Evolutionary conservation across 2,888 invertebrate genomes (phyloP).

Genomic region (Nipponacmea schrenckii): DNA sequence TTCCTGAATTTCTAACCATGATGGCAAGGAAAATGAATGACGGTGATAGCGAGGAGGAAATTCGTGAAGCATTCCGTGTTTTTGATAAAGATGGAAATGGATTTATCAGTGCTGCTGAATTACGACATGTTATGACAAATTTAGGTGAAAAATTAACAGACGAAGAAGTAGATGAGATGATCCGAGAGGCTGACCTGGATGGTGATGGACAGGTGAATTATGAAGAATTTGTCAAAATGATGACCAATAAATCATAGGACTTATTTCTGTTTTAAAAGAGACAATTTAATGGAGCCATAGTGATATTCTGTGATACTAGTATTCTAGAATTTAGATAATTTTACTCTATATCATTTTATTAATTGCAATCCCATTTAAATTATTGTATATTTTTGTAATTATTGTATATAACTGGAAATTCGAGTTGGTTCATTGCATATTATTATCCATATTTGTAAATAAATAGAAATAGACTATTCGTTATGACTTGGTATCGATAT

Average conservation of each 20-base stretch:
- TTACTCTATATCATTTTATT: too few relatives aligned
- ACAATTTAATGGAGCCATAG: too few relatives aligned
- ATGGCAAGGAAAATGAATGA: conserved; percentile 99
- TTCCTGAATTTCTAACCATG: conserved; percentile 99
- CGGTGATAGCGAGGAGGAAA: conserved; percentile 94
- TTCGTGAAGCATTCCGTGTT: conserved; percentile 96
- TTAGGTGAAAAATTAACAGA: conserved; percentile 98
- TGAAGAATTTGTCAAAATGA: conserved; percentile 73
- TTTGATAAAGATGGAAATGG: conserved; percentile 99
- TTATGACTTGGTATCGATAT: too few relatives aligned
- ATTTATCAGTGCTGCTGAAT: conserved; percentile 96
- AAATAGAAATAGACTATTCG: too few relatives aligned
- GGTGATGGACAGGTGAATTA: conserved; percentile 99
- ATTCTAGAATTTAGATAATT: too few relatives aligned
- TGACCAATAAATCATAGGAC: background rate
- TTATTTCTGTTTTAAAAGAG: too few relatives aligned
- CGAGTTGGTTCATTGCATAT: too few relatives aligned
- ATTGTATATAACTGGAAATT: too few relatives aligned
- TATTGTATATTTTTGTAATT: too few relatives aligned
- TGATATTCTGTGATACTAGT: too few relatives aligned
- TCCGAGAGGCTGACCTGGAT: conserved; percentile 97
- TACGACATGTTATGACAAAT: conserved; percentile 99
- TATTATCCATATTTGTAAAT: too few relatives aligned
- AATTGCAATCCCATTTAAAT: too few relatives aligned
- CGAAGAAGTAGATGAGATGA: conserved; percentile 99